Conservation (phyloP, 2,888 invertebrate genomes). For the Dugesia japonica region DNA sequence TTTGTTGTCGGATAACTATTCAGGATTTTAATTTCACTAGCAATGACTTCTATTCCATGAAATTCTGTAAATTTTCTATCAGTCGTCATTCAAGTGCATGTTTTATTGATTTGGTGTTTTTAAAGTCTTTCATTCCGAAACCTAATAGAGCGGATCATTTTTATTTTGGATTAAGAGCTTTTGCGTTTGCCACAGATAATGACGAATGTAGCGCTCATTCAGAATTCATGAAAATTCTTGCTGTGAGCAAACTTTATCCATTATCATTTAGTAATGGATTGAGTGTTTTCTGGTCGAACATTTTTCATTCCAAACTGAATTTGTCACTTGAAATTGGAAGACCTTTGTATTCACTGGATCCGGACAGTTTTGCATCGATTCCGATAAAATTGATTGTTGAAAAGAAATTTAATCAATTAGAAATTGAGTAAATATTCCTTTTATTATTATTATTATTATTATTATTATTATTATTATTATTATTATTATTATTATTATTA, state of each 20-base stretch:
- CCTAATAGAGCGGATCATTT: background rate
- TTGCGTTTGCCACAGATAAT: background rate
- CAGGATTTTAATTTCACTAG: slow-evolving; percentile 8
- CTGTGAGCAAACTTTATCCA: no score
- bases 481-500: no score
- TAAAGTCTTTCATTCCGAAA: slow-evolving; percentile 9
- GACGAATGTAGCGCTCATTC: background rate
- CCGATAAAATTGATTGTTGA: background rate
- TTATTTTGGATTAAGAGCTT: background rate
- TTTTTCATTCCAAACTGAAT: no score
- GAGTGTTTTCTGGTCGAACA: no score
- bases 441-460: background rate
- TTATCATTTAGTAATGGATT: no score
- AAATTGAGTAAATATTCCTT: background rate
- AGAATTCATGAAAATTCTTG: background rate
- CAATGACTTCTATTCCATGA: background rate
- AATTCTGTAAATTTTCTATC: background rate
- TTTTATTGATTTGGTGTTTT: slow-evolving; percentile 8
- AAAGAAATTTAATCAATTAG: background rate
- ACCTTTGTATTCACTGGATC: no score
- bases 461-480: no score
- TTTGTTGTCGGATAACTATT: background rate
- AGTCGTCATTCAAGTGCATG: background rate
- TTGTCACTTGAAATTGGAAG: no score
- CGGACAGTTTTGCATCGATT: background rate